Percentiles rank a stretch among this genome's conserved stretches.
Conservation (phyloP, 1,140 invertebrate genomes). For the Belonocnema kinseyi region DNA sequence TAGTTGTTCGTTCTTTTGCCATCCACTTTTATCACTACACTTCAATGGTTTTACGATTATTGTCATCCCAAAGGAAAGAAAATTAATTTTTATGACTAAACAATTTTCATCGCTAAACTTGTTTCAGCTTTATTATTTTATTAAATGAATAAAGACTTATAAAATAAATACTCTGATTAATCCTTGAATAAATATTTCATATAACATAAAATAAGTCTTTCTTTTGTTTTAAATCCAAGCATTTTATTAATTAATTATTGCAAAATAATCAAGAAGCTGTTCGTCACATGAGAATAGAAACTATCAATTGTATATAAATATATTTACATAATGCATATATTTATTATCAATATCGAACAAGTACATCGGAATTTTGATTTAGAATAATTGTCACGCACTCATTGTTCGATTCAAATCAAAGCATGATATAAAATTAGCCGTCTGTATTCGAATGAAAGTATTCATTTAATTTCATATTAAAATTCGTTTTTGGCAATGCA, state of each 20-base stretch:
- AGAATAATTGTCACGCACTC: constrained; percentile 48
- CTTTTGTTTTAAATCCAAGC: too few species aligned
- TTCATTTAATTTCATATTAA: neutral
- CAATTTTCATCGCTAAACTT: constrained; percentile 7
- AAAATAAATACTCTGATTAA: too few species aligned
- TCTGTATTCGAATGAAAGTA: neutral
- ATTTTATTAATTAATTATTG: too few species aligned
- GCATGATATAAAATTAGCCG: constrained; percentile 45
- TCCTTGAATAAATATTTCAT: too few species aligned
- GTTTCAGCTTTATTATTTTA: neutral
- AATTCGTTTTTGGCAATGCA: too few species aligned
- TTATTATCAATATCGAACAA: neutral
- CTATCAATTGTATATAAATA: neutral
- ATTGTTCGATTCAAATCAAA: constrained; percentile 46
- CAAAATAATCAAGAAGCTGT: neutral
- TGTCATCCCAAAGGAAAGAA: neutral
- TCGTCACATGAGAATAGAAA: neutral
- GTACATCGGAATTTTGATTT: neutral
- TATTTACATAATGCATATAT: constrained; percentile 4
- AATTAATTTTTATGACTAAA: neutral
- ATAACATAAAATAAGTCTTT: too few species aligned
- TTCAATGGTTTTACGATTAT: neutral
- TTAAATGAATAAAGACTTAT: too few species aligned
- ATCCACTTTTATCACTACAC: constrained; percentile 15
- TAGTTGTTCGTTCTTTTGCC: neutral